Evolutionary conservation across 1,140 invertebrate species (phyloP), one percentile per base, ranked within the genome.

Genomic region (Dryas iulia): DNA sequence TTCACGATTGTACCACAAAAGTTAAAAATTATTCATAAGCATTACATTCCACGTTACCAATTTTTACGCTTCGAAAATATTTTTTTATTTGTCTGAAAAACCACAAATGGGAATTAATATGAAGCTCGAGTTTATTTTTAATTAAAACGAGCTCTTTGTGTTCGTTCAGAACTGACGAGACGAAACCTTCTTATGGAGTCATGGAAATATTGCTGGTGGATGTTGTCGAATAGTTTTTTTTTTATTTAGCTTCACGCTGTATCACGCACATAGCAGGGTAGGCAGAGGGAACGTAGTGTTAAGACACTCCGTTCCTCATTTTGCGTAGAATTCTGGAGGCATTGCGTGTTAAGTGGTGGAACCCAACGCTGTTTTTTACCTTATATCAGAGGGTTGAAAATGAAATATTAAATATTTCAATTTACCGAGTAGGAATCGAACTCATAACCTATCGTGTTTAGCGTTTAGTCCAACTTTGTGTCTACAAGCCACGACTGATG

Each of bases 51-150:
- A 21, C 7, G 39, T 47, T 3, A 47, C 39, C 39, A 47, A 47
- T 47, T 47, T 47, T 47, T 47, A 47, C 39, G 39, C 39, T 47
- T 47, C 39, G 7, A 47, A 47, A 47, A 47, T 47, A 47, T 47
- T 8, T 47, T 47, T 35, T 47, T 47, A 47, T 47, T 47, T 47
- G 39, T 47, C n/a, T 47, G 39, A 47, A 47, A 47, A 47, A 47
- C 53, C 53, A 54, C 53, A 54, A 54, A 54, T 24, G 21, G 23
- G 12, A 54, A 54, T 54, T 54, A 54, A 54, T 54, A 25, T 54
- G 24, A 25, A 54, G 24, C 53, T 25, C 53, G 24, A 54, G 53
- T 54, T 54, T 54, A 54, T 54, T 54, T 54, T 54, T 54, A 54
- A 54, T 54, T 54, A 54, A 54, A 54, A 54, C 53, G 24, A 54